Conservation (phyloP, 1,140 invertebrate species). For the Macrotrachela quadricornifera region DNA sequence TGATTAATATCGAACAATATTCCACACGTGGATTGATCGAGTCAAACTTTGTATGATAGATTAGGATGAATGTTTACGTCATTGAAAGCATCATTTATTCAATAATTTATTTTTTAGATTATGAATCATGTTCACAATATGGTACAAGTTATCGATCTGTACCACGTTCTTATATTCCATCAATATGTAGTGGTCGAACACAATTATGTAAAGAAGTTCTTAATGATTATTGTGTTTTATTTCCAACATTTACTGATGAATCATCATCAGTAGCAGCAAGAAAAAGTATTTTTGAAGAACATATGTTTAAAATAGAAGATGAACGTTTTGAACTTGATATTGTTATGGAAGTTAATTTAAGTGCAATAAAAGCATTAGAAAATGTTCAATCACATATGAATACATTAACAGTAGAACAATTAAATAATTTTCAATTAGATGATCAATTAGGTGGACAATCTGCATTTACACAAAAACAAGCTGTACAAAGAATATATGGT, state of each 20-base stretch:
- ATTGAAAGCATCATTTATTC: no score
- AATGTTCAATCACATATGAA: conserved; percentile 69
- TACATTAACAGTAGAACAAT: conserved; percentile 66
- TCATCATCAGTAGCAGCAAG: conserved; percentile 86
- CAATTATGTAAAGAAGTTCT: conserved; percentile 57
- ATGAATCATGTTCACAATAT: conserved; percentile 70
- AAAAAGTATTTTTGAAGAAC: conserved; percentile 92
- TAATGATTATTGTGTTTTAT: conserved; percentile 95
- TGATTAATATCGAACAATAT: no score
- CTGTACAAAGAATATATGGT: conserved; percentile 55
- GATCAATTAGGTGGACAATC: conserved; percentile 75
- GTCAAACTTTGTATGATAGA: no score
- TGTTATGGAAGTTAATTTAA: conserved; percentile 82
- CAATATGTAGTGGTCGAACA: conserved; percentile 70
- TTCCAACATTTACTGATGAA: conserved; percentile 95
- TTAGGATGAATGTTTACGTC: no score
- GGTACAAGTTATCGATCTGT: conserved; percentile 89
- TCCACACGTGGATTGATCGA: no score
- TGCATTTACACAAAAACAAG: conserved; percentile 41
- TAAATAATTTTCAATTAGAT: conserved; percentile 63
- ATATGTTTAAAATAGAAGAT: conserved; percentile 87
- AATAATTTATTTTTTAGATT: conserved; percentile 40
- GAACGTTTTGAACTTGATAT: conserved; percentile 83
- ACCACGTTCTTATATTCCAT: conserved; percentile 49
- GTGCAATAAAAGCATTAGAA: conserved; percentile 74